Evolutionary conservation across 2,888 invertebrate species (phyloP), one percentile per base, ranked within the genome.

Genomic region (Hipparchia sbordonii): DNA sequence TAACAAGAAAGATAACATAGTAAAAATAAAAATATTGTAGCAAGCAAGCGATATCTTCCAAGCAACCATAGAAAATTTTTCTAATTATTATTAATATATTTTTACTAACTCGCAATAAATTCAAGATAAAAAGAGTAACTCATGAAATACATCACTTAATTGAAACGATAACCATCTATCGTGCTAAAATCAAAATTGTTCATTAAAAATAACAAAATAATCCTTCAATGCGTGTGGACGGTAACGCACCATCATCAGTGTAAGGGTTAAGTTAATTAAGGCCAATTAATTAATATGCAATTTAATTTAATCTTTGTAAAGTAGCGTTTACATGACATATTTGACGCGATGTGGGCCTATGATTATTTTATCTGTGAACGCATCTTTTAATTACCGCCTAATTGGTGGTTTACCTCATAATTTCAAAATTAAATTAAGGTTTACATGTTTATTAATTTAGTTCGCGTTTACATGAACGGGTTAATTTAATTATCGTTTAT

Each of bases 251-350:
- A 67, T 70, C 70, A 65, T 67, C 61, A 52, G 23, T 73, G 77
- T 81, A 90, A 88, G 92, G 91, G 90, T 91, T 91, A 82, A 79
- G 76, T 79, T 87, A 88, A 90, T 91, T 88, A 89, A 84, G 79
- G 78, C 76, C 80, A 88, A 89, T 89, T 89, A 89, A 88, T 88
- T 86, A 88, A 84, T 82, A 81, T 73, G 80, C 79, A 81, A 80
- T 81, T 79, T 78, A 83, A 87, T 86, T 85, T 85, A 81, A 83
- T 83, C 84, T 23, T 83, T 81, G 79, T 75, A 79, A 78, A 85
- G 81, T 86, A 87, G 85, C 86, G 83, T 82, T 84, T 84, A 91
- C 89, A 88, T 89, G 90, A 85, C 87, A 82, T 82, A 81, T 85
- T 79, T 84, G 85, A 87, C 84, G 74, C 82, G 81, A 90, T 90